Evolutionary conservation across 1,140 invertebrate genomes (phyloP), one percentile per base, ranked within the genome.

Genomic region (Drosophila kohkoa): DNA sequence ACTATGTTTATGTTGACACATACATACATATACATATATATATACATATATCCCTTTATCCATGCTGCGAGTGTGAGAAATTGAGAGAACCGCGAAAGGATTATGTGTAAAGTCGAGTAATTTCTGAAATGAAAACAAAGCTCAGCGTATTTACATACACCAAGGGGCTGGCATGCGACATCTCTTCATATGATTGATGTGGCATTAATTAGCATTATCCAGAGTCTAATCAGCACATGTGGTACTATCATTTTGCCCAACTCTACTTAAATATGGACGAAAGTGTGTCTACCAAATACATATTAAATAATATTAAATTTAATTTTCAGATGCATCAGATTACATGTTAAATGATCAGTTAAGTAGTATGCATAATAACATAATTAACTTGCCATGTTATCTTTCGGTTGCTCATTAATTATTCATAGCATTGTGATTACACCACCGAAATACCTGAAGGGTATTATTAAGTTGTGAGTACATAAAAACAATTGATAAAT

Each of bases 51-150:
- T 71, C 46, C 15, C 13, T 70, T 52, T 54, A 13, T 5, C 7
- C 38, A 63, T 41, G 55, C 13, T 58, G 62, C 67, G 74, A 60
- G 64, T 67, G 30, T 52, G 60, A 46, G 67, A 79, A 64, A 35
- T 72, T 25, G 20, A 8, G 10, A 25, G 46, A 20, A 76, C 5
- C 62, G 62, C 46, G 8, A 58, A 75, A 71, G 69, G 52, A 83
- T 80, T 77, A 79, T 68, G 45, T 48, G 52, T 32, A 63, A 59
- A 73, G 59, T 64, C 74, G 58, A 72, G 74, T 66, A 76, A 76
- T 67, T 77, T 66, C 20, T 43, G 11, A 57, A 57, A 74, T 74
- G 75, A 63, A 74, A 43, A 68, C 28, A 63, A 68, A 68, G 75
- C 51, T 55, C 13, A 41, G 62, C 43, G 16, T 58, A 65, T 70